phyloP scores from a whole-genome alignment of 2,113 vertebrate genomes.

The Ptilonorhynchus violaceus region DNA sequence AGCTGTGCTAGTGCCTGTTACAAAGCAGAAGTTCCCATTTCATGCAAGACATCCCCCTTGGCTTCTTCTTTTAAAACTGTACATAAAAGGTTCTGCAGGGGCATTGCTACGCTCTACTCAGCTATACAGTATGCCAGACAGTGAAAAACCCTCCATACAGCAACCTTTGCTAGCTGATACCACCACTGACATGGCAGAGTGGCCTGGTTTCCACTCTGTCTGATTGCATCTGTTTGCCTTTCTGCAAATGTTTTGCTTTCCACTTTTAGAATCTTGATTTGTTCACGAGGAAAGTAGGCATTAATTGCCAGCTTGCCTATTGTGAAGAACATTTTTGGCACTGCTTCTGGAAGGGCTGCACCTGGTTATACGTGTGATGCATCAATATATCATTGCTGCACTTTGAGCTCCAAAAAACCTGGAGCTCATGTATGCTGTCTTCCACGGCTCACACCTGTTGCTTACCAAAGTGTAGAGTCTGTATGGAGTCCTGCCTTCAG shows the following conservation, averaged over 20 bases:
- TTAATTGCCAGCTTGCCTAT: background rate
- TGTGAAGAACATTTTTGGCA: background rate
- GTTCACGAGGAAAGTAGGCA: background rate
- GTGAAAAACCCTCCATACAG: background rate
- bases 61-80: background rate
- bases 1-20: background rate
- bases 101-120: background rate
- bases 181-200: background rate
- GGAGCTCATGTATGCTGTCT: background rate
- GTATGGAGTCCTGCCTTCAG: background rate
- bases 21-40: background rate
- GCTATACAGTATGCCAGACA: background rate
- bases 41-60: background rate
- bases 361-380: background rate
- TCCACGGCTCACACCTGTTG: background rate
- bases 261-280: background rate
- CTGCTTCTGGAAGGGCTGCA: background rate
- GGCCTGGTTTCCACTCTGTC: background rate
- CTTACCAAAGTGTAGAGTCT: background rate
- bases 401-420: background rate
- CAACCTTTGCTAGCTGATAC: background rate
- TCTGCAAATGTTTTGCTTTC: background rate
- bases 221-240: background rate
- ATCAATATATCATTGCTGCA: background rate
- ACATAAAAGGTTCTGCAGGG: background rate